Percentiles rank a stretch among this genome's conserved stretches.
Conservation (phyloP, 2,797 vertebrate genomes). For the Amniataba percoides region DNA sequence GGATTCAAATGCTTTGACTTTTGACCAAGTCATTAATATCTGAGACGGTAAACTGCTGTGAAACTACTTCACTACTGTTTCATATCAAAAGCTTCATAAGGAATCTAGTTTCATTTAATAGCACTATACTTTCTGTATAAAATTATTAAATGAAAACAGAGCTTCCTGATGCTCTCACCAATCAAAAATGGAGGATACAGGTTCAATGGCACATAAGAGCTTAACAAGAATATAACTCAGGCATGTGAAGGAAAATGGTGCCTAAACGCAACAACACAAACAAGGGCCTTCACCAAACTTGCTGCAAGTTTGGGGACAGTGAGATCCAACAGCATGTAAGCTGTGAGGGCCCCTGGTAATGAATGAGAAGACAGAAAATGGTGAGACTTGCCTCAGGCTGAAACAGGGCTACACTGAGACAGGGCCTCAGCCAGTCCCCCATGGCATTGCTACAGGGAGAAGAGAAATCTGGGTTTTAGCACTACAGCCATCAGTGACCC, state of each 20-base stretch:
- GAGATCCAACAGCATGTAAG: slow-evolving; percentile 94
- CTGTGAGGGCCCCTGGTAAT: slow-evolving; percentile 95
- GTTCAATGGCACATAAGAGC: slow-evolving; percentile 23
- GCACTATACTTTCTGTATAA: background rate
- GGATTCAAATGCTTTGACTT: background rate
- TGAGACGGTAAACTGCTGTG: background rate
- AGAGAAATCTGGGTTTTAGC: slow-evolving; percentile 98
- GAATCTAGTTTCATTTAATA: slow-evolving; percentile 21
- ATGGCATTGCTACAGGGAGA: slow-evolving; percentile 98
- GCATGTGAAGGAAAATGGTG: background rate
- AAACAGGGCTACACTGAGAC: slow-evolving; percentile 98
- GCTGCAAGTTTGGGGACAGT: slow-evolving; percentile 98
- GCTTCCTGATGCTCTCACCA: slow-evolving; percentile 21
- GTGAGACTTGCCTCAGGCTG: slow-evolving; percentile 99
- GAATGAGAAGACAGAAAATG: slow-evolving; percentile 94
- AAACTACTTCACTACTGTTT: background rate
- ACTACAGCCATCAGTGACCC: slow-evolving; percentile 87
- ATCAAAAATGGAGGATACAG: slow-evolving; percentile 25
- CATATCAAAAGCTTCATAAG: background rate
- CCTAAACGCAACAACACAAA: slow-evolving; percentile 75
- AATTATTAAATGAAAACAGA: slow-evolving; percentile 35
- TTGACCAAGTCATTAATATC: background rate
- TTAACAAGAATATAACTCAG: slow-evolving; percentile 1
- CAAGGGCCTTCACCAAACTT: slow-evolving; percentile 99
- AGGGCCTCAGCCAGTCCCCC: slow-evolving; percentile 98